Conservation (phyloP, 2,888 invertebrate genomes). For the Sesia apiformis region DNA sequence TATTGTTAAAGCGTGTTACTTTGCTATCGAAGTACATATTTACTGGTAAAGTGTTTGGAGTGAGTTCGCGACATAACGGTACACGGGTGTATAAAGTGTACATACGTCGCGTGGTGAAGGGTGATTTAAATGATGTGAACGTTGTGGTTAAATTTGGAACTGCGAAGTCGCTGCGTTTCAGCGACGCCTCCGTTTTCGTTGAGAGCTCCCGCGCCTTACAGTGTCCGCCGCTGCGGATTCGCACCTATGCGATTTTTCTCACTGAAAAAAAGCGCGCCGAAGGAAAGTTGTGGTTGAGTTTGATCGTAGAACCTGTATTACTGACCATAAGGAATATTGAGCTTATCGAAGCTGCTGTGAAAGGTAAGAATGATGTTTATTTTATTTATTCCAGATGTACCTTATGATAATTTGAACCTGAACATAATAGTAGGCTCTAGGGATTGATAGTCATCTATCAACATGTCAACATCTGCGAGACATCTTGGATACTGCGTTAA, state of each 20-base stretch:
- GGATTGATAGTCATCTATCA: no score
- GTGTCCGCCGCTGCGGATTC: constrained; percentile 41
- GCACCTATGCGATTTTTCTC: constrained; percentile 55
- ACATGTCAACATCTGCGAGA: no score
- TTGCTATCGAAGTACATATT: constrained; percentile 53
- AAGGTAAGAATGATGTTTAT: constrained; percentile 33
- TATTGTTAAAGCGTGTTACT: constrained; percentile 45
- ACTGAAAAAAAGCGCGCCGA: constrained; percentile 31
- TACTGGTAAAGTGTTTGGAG: constrained; percentile 51
- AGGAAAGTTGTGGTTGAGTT: constrained; percentile 26
- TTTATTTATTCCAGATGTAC: background rate
- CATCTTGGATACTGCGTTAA: no score
- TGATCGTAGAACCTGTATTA: constrained; percentile 50
- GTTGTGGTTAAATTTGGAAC: constrained; percentile 39
- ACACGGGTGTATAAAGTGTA: constrained; percentile 49
- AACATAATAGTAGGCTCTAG: no score
- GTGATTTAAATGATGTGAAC: constrained; percentile 53
- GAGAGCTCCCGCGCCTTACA: constrained; percentile 27
- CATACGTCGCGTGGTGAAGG: constrained; percentile 55
- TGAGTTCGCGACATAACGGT: constrained; percentile 28
- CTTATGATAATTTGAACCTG: no score
- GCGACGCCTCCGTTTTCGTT: constrained; percentile 49
- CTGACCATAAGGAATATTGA: constrained; percentile 48
- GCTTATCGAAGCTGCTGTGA: constrained; percentile 51
- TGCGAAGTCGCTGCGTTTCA: constrained; percentile 41